These are phyloP conservation scores for Amphipyra berbera DNA, from an alignment of 2,888 invertebrate genomes.

Conservation along the genomic window DNA sequence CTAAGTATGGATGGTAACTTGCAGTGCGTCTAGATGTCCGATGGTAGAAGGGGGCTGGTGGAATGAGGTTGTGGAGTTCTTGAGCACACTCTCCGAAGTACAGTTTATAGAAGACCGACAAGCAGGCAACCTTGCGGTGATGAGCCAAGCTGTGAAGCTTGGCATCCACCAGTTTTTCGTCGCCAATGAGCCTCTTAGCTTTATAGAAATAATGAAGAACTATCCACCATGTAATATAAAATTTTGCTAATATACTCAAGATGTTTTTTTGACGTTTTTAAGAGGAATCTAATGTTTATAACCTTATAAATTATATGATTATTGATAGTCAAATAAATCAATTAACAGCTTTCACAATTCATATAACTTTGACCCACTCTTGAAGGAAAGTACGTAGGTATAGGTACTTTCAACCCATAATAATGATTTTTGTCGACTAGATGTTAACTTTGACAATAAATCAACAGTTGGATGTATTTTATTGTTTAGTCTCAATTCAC, in stretches of 20 bases:
- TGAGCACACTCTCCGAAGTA: too few relatives aligned
- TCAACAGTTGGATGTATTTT: slow-evolving; percentile 4
- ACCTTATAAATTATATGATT: slow-evolving; percentile 30
- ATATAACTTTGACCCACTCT: slow-evolving; percentile 31
- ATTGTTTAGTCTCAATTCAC: neutral
- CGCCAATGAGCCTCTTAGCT: too few relatives aligned
- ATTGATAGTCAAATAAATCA: slow-evolving; percentile 35
- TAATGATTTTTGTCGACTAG: slow-evolving; percentile 24
- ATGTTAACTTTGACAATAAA: slow-evolving; percentile 28
- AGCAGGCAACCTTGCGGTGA: too few relatives aligned
- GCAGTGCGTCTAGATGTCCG: too few relatives aligned
- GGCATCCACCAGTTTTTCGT: too few relatives aligned
- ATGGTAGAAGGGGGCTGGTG: too few relatives aligned
- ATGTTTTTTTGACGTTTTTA: neutral
- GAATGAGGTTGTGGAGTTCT: too few relatives aligned
- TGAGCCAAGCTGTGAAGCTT: too few relatives aligned
- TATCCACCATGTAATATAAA: slow-evolving; percentile 5
- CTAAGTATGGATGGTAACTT: too few relatives aligned
- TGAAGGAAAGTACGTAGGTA: neutral
- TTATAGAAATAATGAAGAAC: slow-evolving; percentile 14
- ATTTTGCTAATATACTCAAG: neutral
- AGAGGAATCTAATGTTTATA: slow-evolving; percentile 12
- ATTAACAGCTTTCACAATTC: slow-evolving; percentile 50
- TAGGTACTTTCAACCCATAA: slow-evolving; percentile 2
- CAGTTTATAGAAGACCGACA: too few relatives aligned